phyloP scores from a whole-genome alignment of 2,113 vertebrate species.

The Suncus etruscus region DNA sequence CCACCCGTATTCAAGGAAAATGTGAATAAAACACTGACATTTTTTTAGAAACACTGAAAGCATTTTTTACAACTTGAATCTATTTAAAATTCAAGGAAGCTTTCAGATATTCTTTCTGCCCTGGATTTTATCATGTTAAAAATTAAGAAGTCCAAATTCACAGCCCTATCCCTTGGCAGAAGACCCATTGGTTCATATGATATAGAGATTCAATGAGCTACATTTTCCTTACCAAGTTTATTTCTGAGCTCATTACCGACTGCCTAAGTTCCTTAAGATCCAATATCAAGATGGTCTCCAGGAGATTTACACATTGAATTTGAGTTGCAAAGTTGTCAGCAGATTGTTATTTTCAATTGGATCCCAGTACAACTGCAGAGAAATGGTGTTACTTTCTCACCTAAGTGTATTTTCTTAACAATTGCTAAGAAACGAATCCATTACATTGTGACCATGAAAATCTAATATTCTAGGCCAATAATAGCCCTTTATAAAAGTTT shows the following conservation, averaged over 20 bases:
- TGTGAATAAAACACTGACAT: not conserved
- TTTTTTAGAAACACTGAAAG: constrained; percentile 11
- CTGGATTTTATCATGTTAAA: not conserved
- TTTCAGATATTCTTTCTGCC: not conserved
- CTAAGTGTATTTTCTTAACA: not conserved
- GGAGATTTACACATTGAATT: constrained; percentile 42
- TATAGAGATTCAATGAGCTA: not conserved
- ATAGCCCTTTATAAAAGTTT: too few species aligned
- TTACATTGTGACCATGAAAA: constrained; percentile 4
- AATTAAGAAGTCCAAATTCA: not conserved
- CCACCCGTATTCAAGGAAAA: not conserved
- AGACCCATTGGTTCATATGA: not conserved
- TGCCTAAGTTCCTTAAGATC: constrained; percentile 30
- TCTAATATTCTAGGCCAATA: not conserved
- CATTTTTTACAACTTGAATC: not conserved
- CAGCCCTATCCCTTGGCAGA: not conserved
- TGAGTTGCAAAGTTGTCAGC: constrained; percentile 4
- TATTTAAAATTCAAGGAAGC: constrained; percentile 38
- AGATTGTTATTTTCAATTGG: not conserved
- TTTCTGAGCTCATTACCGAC: constrained; percentile 54
- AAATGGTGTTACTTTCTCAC: not conserved
- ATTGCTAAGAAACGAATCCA: not conserved
- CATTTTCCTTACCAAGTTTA: constrained; percentile 26
- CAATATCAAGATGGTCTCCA: not conserved
- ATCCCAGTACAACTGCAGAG: not conserved